These are phyloP conservation scores for Meteorus colon DNA, from an alignment of 2,888 invertebrate genomes.

Conservation along the genomic window DNA sequence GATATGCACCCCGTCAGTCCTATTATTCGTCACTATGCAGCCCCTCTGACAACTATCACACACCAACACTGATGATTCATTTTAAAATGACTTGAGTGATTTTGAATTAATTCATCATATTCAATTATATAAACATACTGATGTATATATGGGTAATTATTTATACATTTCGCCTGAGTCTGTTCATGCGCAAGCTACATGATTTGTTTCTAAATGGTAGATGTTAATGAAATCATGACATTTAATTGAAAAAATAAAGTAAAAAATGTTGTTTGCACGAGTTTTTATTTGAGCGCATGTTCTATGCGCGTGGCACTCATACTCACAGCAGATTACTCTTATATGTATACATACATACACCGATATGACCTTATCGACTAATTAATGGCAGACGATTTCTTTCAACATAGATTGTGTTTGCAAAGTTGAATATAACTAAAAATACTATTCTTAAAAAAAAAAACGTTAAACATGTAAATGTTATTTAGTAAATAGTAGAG, in stretches of 20 bases:
- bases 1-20: background rate
- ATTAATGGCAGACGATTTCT: conserved; percentile 40
- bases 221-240: background rate
- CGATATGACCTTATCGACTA: conserved; percentile 40
- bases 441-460: conserved; percentile 24
- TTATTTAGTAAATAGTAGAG: background rate
- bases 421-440: background rate
- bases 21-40: background rate
- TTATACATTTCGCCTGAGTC: background rate
- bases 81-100: conserved; percentile 26
- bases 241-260: background rate
- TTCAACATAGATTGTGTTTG: conserved; percentile 27
- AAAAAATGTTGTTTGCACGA: conserved; percentile 18
- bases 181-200: background rate
- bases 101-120: background rate
- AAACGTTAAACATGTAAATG: background rate
- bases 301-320: conserved; percentile 32
- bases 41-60: conserved; percentile 22
- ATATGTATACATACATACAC: conserved; percentile 30
- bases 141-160: background rate
- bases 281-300: conserved; percentile 32
- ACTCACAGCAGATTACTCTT: conserved; percentile 41
- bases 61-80: conserved; percentile 33
- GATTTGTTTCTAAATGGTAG: background rate
- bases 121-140: background rate